Conservation (phyloP, 1,140 invertebrate genomes). For the Coenobita brevimanus region DNA sequence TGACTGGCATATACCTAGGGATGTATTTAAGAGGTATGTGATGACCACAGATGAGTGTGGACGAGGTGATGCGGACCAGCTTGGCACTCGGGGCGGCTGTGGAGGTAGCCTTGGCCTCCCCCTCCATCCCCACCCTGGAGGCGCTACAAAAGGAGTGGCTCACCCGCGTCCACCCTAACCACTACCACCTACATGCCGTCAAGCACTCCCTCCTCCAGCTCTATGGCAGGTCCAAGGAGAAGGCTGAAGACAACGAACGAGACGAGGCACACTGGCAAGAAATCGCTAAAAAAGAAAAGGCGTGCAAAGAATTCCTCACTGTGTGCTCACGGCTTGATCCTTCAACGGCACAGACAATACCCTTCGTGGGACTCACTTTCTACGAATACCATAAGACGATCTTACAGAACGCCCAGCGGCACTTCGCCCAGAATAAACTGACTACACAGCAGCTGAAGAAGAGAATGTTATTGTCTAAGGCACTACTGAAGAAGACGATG, state of each 20-base stretch:
- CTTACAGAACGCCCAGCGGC: slow-evolving; percentile 58
- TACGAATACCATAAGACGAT: slow-evolving; percentile 69
- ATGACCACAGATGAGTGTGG: slow-evolving; percentile 48
- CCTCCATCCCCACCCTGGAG: slow-evolving; percentile 55
- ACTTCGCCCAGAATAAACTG: slow-evolving; percentile 52
- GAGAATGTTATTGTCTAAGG: slow-evolving; percentile 64
- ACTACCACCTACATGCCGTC: slow-evolving; percentile 86
- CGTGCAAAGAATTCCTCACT: slow-evolving; percentile 67
- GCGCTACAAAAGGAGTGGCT: slow-evolving; percentile 64
- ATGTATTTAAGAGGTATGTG: no score
- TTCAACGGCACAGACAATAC: slow-evolving; percentile 60
- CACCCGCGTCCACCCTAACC: slow-evolving; percentile 81
- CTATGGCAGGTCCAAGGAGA: slow-evolving; percentile 79
- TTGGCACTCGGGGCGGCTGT: slow-evolving; percentile 53
- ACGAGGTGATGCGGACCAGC: slow-evolving; percentile 51
- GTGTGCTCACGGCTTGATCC: slow-evolving; percentile 68
- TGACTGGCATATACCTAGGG: no score
- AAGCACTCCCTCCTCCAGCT: slow-evolving; percentile 88
- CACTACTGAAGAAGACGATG: slow-evolving; percentile 64
- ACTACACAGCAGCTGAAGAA: slow-evolving; percentile 66
- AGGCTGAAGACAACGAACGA: background rate
- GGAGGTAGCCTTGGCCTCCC: slow-evolving; percentile 45
- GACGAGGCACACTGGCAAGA: slow-evolving; percentile 30
- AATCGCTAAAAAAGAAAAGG: slow-evolving; percentile 67
- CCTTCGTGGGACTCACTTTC: slow-evolving; percentile 66